Percentiles rank a stretch among this genome's conserved stretches.
Conservation (phyloP, 2,888 invertebrate genomes). For the Ornithoptera alexandrae region DNA sequence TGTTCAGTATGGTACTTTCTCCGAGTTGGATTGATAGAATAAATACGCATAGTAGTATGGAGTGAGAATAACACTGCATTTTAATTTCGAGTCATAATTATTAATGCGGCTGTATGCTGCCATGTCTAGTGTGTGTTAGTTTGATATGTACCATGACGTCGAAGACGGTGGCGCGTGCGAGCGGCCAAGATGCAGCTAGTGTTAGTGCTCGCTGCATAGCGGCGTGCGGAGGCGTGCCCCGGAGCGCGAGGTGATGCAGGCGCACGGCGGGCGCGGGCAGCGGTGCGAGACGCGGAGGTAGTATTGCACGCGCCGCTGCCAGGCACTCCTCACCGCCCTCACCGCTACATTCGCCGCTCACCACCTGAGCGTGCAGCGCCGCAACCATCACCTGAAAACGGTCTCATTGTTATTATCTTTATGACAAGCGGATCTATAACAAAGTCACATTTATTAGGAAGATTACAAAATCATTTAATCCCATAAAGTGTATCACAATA, state of each 20-base stretch:
- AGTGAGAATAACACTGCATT: not conserved
- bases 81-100: not conserved
- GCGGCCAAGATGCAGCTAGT: slow-evolving; percentile 95
- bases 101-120: no score
- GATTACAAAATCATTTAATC: not conserved
- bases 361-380: slow-evolving; percentile 95
- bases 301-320: slow-evolving; percentile 87
- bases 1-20: not conserved
- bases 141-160: slow-evolving; percentile 90
- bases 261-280: slow-evolving; percentile 92
- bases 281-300: slow-evolving; percentile 90
- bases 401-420: not conserved
- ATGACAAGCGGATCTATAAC: not conserved
- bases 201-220: slow-evolving; percentile 96
- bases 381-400: slow-evolving; percentile 90
- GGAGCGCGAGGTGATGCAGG: slow-evolving; percentile 93
- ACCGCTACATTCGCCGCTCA: slow-evolving; percentile 89
- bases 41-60: no score
- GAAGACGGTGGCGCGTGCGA: slow-evolving; percentile 95
- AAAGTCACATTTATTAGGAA: not conserved
- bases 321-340: slow-evolving; percentile 84
- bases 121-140: not conserved
- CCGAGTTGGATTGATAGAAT: no score
- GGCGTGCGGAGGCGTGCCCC: slow-evolving; percentile 91
- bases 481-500: no score